A percentile compares a stretch with the other conserved stretches of the same genome.
phyloP scores from a whole-genome alignment of 2,113 vertebrate genomes.

The Cyprinodon variegatus region DNA sequence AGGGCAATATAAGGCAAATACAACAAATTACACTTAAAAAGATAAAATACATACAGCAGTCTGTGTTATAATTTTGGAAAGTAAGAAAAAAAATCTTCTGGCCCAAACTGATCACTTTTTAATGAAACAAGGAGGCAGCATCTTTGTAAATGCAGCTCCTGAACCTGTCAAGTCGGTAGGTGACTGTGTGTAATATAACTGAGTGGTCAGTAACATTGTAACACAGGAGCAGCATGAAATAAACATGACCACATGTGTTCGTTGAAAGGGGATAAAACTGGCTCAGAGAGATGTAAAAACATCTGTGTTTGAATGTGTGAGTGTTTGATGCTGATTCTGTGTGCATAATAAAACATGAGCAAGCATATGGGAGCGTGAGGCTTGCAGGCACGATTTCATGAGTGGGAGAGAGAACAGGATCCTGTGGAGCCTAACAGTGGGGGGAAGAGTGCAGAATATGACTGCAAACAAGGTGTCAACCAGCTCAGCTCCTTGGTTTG shows the following conservation, averaged over 20 bases:
- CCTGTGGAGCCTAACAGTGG: conserved; percentile 11
- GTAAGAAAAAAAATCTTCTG: neutral
- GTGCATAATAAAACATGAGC: conserved; percentile 35
- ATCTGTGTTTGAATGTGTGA: conserved; percentile 59
- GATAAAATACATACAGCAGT: neutral
- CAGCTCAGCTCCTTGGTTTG: conserved; percentile 2
- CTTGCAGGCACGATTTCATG: conserved; percentile 36
- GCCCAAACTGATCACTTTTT: neutral
- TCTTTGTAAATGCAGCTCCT: conserved; percentile 8
- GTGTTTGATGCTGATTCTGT: conserved; percentile 42
- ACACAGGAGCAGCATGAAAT: conserved; percentile 55
- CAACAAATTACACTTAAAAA: neutral
- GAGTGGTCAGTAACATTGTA: conserved; percentile 42
- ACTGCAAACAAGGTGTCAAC: conserved; percentile 14
- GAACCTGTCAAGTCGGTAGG: conserved; percentile 18
- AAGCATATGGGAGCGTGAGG: conserved; percentile 17
- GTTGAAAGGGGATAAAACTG: conserved; percentile 33
- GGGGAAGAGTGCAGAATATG: conserved; percentile 21
- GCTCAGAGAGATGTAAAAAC: conserved; percentile 50
- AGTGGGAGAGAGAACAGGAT: conserved; percentile 24
- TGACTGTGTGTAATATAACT: neutral
- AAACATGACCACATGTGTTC: conserved; percentile 55
- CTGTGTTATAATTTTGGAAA: neutral
- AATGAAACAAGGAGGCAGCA: conserved; percentile 1
- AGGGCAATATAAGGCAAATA: neutral